phyloP scores from a whole-genome alignment of 2,797 vertebrate species.

The Sarcophilus harrisii region DNA sequence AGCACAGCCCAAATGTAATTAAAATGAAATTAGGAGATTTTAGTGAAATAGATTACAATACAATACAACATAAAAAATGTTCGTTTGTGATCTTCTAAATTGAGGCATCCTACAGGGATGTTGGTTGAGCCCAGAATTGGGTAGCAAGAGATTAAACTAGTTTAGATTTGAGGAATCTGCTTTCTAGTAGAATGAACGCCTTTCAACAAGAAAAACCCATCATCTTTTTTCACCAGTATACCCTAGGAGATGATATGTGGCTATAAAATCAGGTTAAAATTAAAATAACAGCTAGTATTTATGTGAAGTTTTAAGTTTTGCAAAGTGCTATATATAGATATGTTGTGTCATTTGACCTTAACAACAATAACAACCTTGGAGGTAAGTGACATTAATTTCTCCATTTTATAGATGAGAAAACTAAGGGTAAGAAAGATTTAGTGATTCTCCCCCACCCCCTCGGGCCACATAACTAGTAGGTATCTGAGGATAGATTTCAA shows the following conservation, averaged over 20 bases:
- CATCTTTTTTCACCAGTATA: background rate
- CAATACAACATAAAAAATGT: background rate
- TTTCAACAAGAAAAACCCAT: background rate
- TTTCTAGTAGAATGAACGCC: background rate
- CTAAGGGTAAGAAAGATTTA: background rate
- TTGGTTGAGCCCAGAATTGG: background rate
- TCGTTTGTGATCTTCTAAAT: background rate
- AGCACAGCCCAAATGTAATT: background rate
- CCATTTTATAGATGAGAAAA: background rate
- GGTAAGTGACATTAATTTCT: background rate
- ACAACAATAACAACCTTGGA: background rate
- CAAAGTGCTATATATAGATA: background rate
- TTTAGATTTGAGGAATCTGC: background rate
- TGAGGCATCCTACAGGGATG: background rate
- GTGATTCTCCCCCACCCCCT: too few relatives aligned
- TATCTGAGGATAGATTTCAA: background rate
- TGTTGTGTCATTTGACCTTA: background rate
- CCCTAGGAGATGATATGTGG: background rate
- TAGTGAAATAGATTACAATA: background rate
- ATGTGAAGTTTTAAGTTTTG: background rate
- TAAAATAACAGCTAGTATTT: background rate
- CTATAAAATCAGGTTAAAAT: background rate
- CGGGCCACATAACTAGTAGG: background rate
- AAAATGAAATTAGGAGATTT: background rate
- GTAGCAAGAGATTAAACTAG: background rate